phyloP scores from a whole-genome alignment of 2,113 vertebrate genomes.

The Gavialis gangeticus region DNA sequence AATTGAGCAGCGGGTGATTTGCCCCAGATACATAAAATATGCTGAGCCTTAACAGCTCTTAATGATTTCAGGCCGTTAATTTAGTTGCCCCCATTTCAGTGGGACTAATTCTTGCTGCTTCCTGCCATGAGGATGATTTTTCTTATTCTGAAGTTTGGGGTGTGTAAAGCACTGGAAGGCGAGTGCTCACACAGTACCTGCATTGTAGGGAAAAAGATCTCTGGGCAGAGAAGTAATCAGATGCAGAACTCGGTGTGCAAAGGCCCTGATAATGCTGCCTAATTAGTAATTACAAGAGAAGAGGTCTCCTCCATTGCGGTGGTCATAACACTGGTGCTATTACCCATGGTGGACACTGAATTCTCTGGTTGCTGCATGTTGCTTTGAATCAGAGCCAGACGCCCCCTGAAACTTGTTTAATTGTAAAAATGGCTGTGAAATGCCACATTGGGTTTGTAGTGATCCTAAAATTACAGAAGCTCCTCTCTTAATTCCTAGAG shows the following conservation, averaged over 20 bases:
- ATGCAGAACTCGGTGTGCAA: accelerated
- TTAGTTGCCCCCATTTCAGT: not conserved
- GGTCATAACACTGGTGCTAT: too few species aligned
- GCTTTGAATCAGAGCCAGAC: too few species aligned
- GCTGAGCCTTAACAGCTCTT: not conserved
- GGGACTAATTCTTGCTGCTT: not conserved
- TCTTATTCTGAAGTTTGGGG: accelerated
- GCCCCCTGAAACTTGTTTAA: too few species aligned
- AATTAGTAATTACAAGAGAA: not conserved
- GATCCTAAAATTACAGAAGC: not conserved
- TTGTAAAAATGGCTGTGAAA: not conserved
- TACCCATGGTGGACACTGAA: too few species aligned
- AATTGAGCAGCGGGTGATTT: not conserved
- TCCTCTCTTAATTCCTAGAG: not conserved
- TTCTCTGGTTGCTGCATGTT: too few species aligned
- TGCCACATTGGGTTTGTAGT: not conserved
- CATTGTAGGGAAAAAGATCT: accelerated
- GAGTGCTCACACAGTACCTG: not conserved
- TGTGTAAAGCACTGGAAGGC: not conserved
- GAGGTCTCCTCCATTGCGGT: not conserved
- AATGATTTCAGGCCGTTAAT: too few species aligned
- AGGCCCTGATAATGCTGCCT: too few species aligned
- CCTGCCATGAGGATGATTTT: not conserved
- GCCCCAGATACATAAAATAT: not conserved
- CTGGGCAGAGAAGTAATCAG: accelerated